Evolutionary conservation across 2,888 invertebrate genomes (phyloP).

Genomic region (Hypomecis atomaria): DNA sequence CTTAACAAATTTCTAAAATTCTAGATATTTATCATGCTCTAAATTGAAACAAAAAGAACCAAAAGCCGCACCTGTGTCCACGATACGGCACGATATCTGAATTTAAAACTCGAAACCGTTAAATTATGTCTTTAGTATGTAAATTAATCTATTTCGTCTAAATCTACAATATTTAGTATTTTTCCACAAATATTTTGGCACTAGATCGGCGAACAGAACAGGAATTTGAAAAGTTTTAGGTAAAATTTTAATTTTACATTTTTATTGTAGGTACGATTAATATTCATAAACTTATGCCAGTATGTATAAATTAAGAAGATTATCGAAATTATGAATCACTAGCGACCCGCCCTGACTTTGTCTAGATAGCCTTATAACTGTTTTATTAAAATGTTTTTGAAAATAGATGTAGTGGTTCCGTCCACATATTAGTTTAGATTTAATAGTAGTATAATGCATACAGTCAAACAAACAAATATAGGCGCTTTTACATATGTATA

Average conservation of each 20-base stretch:
- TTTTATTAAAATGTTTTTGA: not conserved
- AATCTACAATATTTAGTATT: conserved; percentile 12
- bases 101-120: conserved; percentile 23
- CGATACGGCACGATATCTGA: conserved; percentile 13
- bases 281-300: conserved; percentile 4
- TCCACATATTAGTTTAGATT: no score
- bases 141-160: conserved; percentile 24
- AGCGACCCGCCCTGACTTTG: no score
- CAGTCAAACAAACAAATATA: no score
- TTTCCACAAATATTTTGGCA: conserved; percentile 19
- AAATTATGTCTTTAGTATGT: conserved; percentile 28
- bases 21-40: not conserved
- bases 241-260: not conserved
- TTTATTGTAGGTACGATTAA: conserved; percentile 4
- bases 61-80: conserved; percentile 23
- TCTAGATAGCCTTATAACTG: no score
- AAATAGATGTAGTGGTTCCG: not conserved
- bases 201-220: not conserved
- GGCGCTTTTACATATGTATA: no score
- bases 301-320: not conserved
- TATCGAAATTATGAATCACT: no score
- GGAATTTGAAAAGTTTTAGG: not conserved
- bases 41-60: conserved; percentile 15
- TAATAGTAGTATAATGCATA: no score
- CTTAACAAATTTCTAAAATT: no score